Base-by-base conservation (phyloP, 2,888 invertebrate genomes). In the Carcina quercana region DNA sequence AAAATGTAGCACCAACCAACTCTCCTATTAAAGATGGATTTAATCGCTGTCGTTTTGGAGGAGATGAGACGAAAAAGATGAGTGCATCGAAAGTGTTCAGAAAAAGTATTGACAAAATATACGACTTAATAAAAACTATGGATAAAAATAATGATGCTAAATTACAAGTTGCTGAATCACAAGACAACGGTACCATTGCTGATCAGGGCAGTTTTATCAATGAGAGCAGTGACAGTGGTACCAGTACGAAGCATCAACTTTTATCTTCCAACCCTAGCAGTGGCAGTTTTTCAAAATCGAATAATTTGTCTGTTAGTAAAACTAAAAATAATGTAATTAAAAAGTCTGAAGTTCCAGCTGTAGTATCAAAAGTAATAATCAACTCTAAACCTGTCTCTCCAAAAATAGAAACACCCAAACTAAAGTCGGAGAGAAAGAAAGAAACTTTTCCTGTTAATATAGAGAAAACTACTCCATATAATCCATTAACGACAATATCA, bases 41-140 rank as follows among this genome's bases (percentile, higher is more conserved):
- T n/a, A n/a, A n/a, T n/a, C n/a, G n/a, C n/a, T n/a, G n/a, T n/a
- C 17, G 32, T 13, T 8, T 20, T n/a, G 38, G 44, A 19, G 41
- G 31, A 20, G 28, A 34, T 15, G 44, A 46, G 8, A 4, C 35
- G 3, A 67, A 61, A 35, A 60, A 58, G 38, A 10, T 30, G 1
- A 40, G 45, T 2, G 38, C 58, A 7, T 39, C 68, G 4, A 30
- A 66, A 3, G 69, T 74, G 47, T 79, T 73, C 35, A 64, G 68
- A 42, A 71, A 70, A 47, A 79, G 73, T 43, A 79, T 82, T 33
- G 72, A 79, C 28, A 72, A 75, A 57, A 60, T 82, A 40, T 80
- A 79, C 40, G 53, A 59, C 38, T 58, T 83, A 25, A 69, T 83
- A 47, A 73, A 67, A 17, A 66, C 64, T 31, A 40, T 67, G 7